These are phyloP conservation scores for Cryptoleucopteryx plumbea DNA, from an alignment of 2,113 vertebrate species.

Conservation along the genomic window DNA sequence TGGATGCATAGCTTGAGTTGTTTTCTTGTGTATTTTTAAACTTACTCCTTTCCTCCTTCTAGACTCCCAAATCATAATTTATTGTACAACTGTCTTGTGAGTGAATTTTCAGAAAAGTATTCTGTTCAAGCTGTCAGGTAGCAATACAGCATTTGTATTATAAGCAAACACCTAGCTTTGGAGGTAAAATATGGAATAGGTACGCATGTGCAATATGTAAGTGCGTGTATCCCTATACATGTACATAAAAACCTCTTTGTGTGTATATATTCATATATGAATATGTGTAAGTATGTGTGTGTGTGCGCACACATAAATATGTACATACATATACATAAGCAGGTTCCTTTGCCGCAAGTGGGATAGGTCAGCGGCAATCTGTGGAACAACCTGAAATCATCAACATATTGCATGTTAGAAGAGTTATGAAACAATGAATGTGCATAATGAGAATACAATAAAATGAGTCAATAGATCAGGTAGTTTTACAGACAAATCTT, in stretches of 20 bases:
- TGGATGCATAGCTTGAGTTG: not conserved
- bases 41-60: not conserved
- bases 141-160: not conserved
- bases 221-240: not conserved
- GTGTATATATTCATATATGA: not conserved
- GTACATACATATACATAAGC: fast-evolving
- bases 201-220: not conserved
- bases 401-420: not conserved
- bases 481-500: not conserved
- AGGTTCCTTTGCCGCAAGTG: not conserved
- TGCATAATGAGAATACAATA: not conserved
- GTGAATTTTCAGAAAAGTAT: not conserved
- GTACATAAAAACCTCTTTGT: not conserved
- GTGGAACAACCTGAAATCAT: not conserved
- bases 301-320: not conserved
- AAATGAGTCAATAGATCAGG: not conserved
- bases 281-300: not conserved
- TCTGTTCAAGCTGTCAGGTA: not conserved
- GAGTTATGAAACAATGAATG: not conserved
- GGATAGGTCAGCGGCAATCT: not conserved
- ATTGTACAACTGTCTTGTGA: not conserved
- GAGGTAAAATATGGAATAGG: not conserved
- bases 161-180: not conserved
- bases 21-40: not conserved
- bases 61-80: not conserved